A percentile compares a stretch with the other conserved stretches of the same genome.
These are phyloP conservation scores for Antrozous pallidus DNA, from an alignment of 2,797 vertebrate species.

Conservation along the genomic window DNA sequence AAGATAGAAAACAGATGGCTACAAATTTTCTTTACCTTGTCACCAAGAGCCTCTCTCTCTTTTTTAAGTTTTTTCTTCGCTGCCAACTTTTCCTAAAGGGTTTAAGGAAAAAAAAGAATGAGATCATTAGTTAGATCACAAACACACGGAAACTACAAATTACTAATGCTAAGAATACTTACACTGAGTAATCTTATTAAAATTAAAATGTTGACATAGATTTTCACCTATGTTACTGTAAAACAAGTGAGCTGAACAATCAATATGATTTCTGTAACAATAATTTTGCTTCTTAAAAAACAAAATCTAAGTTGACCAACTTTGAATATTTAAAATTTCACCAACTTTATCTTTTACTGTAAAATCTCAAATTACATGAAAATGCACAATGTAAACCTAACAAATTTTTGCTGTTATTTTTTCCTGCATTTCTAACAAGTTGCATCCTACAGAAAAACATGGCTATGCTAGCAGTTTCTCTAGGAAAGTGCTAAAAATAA, in stretches of 20 bases:
- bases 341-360: not conserved
- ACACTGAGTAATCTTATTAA: constrained; percentile 6
- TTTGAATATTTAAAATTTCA: constrained; percentile 11
- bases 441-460: not conserved
- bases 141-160: constrained; percentile 15
- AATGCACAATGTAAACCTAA: not conserved
- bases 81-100: constrained; percentile 89
- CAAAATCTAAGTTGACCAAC: not conserved
- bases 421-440: not conserved
- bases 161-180: not conserved
- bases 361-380: not conserved
- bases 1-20: constrained; percentile 1
- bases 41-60: constrained; percentile 93
- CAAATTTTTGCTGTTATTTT: not conserved
- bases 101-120: constrained; percentile 29
- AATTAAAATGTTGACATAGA: not conserved
- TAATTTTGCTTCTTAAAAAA: not conserved
- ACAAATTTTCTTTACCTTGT: constrained; percentile 87
- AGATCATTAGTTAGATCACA: constrained; percentile 32
- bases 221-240: not conserved
- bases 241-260: not conserved
- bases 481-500: not conserved
- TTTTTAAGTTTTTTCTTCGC: constrained; percentile 92
- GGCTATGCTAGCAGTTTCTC: not conserved
- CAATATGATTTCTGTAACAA: not conserved